Evolutionary conservation across 2,888 invertebrate genomes (phyloP).

Genomic region (Ophion costatus): DNA sequence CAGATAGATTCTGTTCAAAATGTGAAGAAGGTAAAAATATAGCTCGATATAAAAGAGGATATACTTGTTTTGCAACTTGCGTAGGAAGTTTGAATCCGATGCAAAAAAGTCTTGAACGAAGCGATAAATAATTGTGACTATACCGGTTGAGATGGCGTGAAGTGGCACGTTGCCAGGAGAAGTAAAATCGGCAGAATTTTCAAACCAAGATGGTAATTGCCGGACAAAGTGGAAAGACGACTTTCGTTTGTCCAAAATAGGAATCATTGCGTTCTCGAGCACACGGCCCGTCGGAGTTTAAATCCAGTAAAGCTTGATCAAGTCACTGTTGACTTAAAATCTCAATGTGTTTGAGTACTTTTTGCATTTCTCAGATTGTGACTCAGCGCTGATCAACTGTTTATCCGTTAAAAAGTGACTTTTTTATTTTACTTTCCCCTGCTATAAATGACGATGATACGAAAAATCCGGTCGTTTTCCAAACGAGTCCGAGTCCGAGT

Average conservation of each 20-base stretch:
- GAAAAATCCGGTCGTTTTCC: not conserved
- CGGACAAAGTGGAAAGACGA: conserved; percentile 23
- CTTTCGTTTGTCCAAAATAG: conserved; percentile 35
- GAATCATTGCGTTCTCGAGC: conserved; percentile 7
- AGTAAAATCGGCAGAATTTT: conserved; percentile 20
- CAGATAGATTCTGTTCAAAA: too few species aligned
- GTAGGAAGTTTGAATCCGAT: not conserved
- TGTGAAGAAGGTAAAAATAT: too few species aligned
- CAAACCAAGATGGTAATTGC: conserved; percentile 32
- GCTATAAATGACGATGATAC: not conserved
- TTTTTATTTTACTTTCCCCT: not conserved
- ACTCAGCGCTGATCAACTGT: not conserved
- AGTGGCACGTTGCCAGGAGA: conserved; percentile 6
- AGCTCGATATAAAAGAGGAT: too few species aligned
- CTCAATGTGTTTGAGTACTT: not conserved
- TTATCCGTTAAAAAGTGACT: not conserved
- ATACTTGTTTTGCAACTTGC: not conserved
- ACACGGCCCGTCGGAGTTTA: not conserved
- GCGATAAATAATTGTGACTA: not conserved
- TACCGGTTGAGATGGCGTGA: not conserved
- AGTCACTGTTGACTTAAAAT: conserved; percentile 9
- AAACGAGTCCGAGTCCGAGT: not conserved
- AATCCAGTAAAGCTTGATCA: conserved; percentile 13
- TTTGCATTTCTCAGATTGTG: not conserved
- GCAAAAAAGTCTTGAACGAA: not conserved